phyloP scores from a whole-genome alignment of 2,888 invertebrate species.

The Lordiphosa fenestrarum region DNA sequence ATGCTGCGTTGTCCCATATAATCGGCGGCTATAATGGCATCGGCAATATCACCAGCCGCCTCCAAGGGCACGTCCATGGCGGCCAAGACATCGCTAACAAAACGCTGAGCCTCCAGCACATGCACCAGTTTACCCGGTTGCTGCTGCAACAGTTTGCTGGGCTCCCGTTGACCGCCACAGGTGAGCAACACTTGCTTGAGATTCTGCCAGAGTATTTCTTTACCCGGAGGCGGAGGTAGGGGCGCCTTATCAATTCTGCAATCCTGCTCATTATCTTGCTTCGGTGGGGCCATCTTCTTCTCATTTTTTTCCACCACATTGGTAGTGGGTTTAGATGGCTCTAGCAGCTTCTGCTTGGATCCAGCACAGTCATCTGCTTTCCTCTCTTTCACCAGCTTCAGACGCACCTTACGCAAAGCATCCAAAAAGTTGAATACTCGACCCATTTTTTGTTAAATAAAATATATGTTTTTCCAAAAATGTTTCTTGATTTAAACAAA shows the following conservation, averaged over 20 bases:
- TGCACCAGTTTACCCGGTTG: slow-evolving; percentile 20
- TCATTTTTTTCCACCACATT: too few species aligned
- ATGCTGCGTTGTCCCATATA: slow-evolving; percentile 42
- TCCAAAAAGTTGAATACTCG: slow-evolving; percentile 24
- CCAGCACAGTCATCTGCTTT: too few species aligned
- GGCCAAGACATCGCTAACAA: slow-evolving; percentile 39
- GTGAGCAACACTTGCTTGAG: slow-evolving; percentile 22
- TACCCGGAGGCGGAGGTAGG: neutral
- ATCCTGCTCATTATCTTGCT: neutral
- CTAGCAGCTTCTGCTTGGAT: too few species aligned
- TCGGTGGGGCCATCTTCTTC: too few species aligned
- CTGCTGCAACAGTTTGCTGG: neutral
- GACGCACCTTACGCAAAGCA: slow-evolving; percentile 19
- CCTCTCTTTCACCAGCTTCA: neutral
- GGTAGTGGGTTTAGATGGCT: too few species aligned
- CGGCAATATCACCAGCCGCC: slow-evolving; percentile 46
- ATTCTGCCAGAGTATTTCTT: slow-evolving; percentile 29
- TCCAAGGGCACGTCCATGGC: slow-evolving; percentile 43
- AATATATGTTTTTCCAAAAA: too few species aligned
- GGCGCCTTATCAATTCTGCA: neutral
- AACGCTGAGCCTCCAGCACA: slow-evolving; percentile 41
- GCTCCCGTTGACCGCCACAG: slow-evolving; percentile 23
- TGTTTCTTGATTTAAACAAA: neutral
- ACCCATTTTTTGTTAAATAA: slow-evolving; percentile 21
- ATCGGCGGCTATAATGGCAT: slow-evolving; percentile 47